A percentile compares a stretch with the other conserved stretches of the same genome.
Evolutionary conservation across 2,113 vertebrate species (phyloP).

Genomic region (Dryoscopus gambensis): DNA sequence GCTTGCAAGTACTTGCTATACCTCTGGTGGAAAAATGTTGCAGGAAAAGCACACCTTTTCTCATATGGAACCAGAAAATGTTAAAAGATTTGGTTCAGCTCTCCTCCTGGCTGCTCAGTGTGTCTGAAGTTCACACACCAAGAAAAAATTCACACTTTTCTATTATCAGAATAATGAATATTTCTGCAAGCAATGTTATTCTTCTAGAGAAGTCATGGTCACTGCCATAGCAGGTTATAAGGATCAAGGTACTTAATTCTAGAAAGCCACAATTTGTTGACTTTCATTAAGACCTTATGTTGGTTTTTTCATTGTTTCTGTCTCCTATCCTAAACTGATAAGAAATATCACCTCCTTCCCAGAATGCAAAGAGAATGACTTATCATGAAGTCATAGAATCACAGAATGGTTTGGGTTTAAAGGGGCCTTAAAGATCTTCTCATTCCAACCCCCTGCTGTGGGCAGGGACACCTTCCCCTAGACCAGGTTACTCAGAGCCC

Average conservation of each 20-base stretch:
- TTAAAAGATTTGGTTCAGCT: not conserved
- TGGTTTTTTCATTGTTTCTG: not conserved
- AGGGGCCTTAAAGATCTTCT: not conserved
- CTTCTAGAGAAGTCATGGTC: not conserved
- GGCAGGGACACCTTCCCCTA: not conserved
- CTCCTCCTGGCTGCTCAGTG: not conserved
- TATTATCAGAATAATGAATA: rapidly evolving
- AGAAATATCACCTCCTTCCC: not conserved
- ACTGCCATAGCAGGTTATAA: not conserved
- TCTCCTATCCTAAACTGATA: not conserved
- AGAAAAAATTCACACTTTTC: not conserved
- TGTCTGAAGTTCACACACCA: not conserved
- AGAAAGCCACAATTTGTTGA: not conserved
- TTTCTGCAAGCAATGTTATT: not conserved
- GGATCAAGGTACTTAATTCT: not conserved
- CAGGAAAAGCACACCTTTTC: not conserved
- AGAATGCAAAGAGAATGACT: not conserved
- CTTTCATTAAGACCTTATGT: not conserved
- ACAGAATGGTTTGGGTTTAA: not conserved
- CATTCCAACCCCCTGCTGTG: not conserved
- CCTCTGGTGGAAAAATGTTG: not conserved
- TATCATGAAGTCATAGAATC: not conserved
- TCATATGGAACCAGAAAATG: not conserved
- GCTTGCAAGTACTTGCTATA: not conserved
- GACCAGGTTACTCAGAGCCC: not conserved